Conservation (phyloP, 2,113 vertebrate genomes). For the Vimba vimba region DNA sequence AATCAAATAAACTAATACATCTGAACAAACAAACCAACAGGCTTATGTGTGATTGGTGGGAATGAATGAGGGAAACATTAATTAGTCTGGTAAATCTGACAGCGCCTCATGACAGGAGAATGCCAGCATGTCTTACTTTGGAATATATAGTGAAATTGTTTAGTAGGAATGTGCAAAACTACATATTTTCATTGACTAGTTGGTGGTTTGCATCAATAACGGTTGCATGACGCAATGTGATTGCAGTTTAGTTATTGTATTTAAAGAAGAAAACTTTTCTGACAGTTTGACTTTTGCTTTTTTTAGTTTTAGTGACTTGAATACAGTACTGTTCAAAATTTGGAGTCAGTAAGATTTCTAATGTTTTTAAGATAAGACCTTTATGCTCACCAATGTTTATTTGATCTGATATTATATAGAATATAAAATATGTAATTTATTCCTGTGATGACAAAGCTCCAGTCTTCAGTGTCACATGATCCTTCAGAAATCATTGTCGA, state of each 20-base stretch:
- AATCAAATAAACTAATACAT: conserved; percentile 18
- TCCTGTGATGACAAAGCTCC: not conserved
- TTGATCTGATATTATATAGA: not conserved
- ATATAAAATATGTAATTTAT: not conserved
- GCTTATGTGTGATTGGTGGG: not conserved
- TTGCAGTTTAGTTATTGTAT: too few relatives aligned
- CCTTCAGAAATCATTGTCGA: not conserved
- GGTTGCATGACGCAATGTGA: not conserved
- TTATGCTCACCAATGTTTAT: not conserved
- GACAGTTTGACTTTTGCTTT: too few relatives aligned
- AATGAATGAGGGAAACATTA: not conserved
- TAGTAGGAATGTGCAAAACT: not conserved
- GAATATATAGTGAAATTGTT: not conserved
- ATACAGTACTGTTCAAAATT: too few relatives aligned
- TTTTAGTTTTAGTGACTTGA: too few relatives aligned
- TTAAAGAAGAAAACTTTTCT: too few relatives aligned
- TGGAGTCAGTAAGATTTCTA: too few relatives aligned
- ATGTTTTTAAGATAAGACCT: not conserved
- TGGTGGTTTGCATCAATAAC: not conserved
- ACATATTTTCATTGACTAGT: not conserved
- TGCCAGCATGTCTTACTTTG: not conserved
- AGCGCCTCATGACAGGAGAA: not conserved
- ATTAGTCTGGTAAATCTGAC: conserved; percentile 23
- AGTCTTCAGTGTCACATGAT: not conserved
- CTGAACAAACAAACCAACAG: conserved; percentile 15